A percentile compares a stretch with the other conserved stretches of the same genome.
Evolutionary conservation across 2,888 invertebrate genomes (phyloP).

Genomic region (Sturmia bella): DNA sequence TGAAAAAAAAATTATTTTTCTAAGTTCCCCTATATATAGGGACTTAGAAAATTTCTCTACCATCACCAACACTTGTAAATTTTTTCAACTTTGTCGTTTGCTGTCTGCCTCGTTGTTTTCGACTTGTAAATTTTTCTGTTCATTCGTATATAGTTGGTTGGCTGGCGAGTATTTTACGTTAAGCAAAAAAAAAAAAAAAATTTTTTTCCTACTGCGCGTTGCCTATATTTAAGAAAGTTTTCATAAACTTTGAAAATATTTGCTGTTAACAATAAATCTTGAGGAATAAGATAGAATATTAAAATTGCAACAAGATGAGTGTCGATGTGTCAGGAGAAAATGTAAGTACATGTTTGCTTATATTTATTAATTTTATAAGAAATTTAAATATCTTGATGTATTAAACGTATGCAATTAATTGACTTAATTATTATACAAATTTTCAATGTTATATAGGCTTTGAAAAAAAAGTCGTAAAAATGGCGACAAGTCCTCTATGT

Average conservation of each 20-base stretch:
- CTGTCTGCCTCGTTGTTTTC: conserved; percentile 64
- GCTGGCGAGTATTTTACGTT: conserved; percentile 62
- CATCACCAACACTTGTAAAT: conserved; percentile 54
- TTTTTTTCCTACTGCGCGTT: conserved; percentile 8
- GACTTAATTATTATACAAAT: conserved; percentile 15
- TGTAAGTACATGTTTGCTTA: conserved; percentile 75
- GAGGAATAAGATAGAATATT: conserved; percentile 42
- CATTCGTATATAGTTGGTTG: conserved; percentile 63
- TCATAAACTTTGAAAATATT: conserved; percentile 30
- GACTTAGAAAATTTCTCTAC: conserved; percentile 71
- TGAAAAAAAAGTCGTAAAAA: conserved; percentile 76
- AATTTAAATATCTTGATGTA: no score
- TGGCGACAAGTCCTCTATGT: conserved; percentile 76
- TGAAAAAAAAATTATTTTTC: conserved; percentile 73
- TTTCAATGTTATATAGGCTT: conserved; percentile 64
- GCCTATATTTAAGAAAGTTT: conserved; percentile 16
- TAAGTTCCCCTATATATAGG: conserved; percentile 75
- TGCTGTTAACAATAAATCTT: conserved; percentile 32
- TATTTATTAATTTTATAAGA: conserved; percentile 43
- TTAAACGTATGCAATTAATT: not conserved
- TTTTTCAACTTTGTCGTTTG: conserved; percentile 59
- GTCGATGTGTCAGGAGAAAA: conserved; percentile 79
- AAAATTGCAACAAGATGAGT: conserved; percentile 74
- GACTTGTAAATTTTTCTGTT: conserved; percentile 69
- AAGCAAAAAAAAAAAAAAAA: conserved; percentile 50